These are phyloP conservation scores for Balaenoptera acutorostrata DNA, from an alignment of 2,113 vertebrate species.

Conservation along the genomic window DNA sequence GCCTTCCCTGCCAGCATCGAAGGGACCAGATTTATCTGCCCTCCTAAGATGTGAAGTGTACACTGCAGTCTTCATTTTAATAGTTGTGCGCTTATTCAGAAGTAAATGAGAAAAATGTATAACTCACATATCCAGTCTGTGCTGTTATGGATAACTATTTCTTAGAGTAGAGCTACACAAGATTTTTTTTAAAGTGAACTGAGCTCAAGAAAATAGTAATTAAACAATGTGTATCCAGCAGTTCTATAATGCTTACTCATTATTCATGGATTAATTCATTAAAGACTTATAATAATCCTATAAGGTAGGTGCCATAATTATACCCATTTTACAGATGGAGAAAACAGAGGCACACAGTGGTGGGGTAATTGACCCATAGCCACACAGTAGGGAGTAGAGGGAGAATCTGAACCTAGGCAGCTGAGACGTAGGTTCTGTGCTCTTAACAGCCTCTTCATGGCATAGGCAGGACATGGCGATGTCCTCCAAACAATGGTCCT, in stretches of 20 bases:
- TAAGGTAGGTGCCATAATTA: neutral
- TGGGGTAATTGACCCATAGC: neutral
- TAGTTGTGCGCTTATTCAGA: neutral
- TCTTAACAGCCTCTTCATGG: neutral
- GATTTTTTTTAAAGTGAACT: neutral
- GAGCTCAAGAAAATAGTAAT: neutral
- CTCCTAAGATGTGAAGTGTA: neutral
- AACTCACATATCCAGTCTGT: neutral
- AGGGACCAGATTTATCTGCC: fast-evolving
- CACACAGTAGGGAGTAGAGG: neutral
- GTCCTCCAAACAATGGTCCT: neutral
- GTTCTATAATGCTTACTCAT: neutral
- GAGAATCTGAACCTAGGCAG: neutral
- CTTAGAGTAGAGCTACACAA: neutral
- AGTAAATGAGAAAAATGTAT: neutral
- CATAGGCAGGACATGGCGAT: neutral
- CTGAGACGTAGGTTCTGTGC: neutral
- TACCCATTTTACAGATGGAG: neutral
- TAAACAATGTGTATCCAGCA: neutral
- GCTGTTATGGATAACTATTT: neutral
- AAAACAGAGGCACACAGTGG: neutral
- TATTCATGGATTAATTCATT: neutral
- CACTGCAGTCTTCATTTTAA: neutral
- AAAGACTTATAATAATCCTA: neutral
- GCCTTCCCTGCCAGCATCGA: neutral